Percentiles rank a stretch among this genome's conserved stretches.
phyloP scores from a whole-genome alignment of 2,113 vertebrate species.

The Speoplatyrhinus poulsoni region DNA sequence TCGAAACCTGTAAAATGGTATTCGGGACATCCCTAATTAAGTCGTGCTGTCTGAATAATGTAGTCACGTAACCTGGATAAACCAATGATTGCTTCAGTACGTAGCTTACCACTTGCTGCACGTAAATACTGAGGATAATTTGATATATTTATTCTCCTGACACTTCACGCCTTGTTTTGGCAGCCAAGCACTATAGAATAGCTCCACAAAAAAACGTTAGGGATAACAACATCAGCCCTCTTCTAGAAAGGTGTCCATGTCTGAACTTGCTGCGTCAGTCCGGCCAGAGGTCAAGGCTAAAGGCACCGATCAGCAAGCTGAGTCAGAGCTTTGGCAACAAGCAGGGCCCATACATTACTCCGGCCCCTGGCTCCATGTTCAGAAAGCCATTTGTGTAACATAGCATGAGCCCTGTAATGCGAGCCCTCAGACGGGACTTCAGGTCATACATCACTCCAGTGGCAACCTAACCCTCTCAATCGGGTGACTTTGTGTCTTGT shows the following conservation, averaged over 20 bases:
- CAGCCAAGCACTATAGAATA: no score
- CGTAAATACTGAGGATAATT: no score
- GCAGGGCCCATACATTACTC: slow-evolving; percentile 69
- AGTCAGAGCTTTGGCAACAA: slow-evolving; percentile 73
- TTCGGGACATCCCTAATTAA: no score
- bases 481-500: slow-evolving; percentile 67
- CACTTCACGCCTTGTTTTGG: no score
- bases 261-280: slow-evolving; percentile 54
- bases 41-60: no score
- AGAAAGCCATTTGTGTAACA: slow-evolving; percentile 64
- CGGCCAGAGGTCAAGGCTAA: slow-evolving; percentile 65
- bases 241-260: slow-evolving; percentile 43
- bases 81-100: no score
- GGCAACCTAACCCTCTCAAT: slow-evolving; percentile 65
- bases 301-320: slow-evolving; percentile 61
- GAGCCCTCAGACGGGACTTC: slow-evolving; percentile 70
- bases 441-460: slow-evolving; percentile 72
- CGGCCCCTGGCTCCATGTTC: slow-evolving; percentile 69
- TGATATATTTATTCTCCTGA: no score
- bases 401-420: slow-evolving; percentile 72
- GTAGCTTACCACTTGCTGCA: no score
- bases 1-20: no score
- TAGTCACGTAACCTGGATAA: no score
- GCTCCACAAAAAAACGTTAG: no score
- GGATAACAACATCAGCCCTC: slow-evolving; percentile 12